Conservation (phyloP, 2,888 invertebrate species). For the Hermaeophaga mercurialis region DNA sequence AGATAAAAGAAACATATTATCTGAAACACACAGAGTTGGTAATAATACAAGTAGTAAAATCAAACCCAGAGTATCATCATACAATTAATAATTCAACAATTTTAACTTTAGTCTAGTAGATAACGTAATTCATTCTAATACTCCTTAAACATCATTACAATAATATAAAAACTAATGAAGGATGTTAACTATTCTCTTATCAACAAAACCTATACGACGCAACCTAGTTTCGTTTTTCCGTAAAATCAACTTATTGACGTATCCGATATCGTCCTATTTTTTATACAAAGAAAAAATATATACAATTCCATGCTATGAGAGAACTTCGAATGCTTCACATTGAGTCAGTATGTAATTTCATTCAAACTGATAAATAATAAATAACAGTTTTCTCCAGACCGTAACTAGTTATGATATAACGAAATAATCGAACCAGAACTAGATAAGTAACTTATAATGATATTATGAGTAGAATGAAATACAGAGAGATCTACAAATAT, state of each 20-base stretch:
- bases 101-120: too few relatives aligned
- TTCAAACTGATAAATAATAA: conserved; percentile 31
- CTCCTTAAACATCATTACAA: too few relatives aligned
- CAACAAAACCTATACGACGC: too few relatives aligned
- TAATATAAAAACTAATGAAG: too few relatives aligned
- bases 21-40: too few relatives aligned
- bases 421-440: conserved; percentile 37
- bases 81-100: too few relatives aligned
- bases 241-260: background rate
- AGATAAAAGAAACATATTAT: too few relatives aligned
- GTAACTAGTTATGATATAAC: conserved; percentile 33
- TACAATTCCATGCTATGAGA: background rate
- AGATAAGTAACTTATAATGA: conserved; percentile 25
- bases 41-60: too few relatives aligned
- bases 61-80: too few relatives aligned
- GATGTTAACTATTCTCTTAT: too few relatives aligned
- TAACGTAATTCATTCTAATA: too few relatives aligned
- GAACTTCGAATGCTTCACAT: conserved; percentile 15
- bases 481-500: conserved; percentile 1
- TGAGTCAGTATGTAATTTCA: conserved; percentile 26
- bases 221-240: conserved; percentile 9
- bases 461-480: conserved; percentile 1
- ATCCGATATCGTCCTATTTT: conserved; percentile 5
- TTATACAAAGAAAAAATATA: background rate
- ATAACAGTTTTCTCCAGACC: conserved; percentile 33